These are phyloP conservation scores for Valencia hispanica DNA, from an alignment of 2,797 vertebrate species.

Conservation along the genomic window DNA sequence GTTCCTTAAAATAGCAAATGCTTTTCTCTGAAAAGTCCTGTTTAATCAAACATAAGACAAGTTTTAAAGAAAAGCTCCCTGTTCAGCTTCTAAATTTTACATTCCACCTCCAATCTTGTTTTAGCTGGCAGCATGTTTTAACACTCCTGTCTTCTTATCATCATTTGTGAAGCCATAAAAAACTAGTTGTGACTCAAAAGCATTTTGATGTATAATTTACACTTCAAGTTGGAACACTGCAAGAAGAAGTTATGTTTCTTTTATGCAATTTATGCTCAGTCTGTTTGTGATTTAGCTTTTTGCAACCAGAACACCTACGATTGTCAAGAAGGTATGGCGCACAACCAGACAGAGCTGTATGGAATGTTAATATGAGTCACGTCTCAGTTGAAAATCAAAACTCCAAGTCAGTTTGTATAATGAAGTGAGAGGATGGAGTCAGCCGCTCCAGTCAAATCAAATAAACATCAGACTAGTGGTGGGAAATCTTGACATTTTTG, in stretches of 20 bases:
- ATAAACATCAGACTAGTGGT: constrained; percentile 35
- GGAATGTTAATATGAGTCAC: neutral
- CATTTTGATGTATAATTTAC: constrained; percentile 12
- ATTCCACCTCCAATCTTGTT: neutral
- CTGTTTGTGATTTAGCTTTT: constrained; percentile 3
- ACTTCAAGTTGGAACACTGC: neutral
- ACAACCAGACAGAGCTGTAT: neutral
- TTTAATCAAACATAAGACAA: constrained; percentile 48
- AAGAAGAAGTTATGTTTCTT: neutral
- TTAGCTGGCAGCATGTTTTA: constrained; percentile 1
- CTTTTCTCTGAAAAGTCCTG: constrained; percentile 52
- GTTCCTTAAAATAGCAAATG: constrained; percentile 49
- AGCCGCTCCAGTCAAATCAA: constrained; percentile 27
- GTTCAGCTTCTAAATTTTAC: constrained; percentile 23
- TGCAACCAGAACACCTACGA: neutral
- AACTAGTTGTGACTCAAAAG: neutral
- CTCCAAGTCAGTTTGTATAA: constrained; percentile 23
- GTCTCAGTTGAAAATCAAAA: neutral
- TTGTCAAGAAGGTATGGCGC: neutral
- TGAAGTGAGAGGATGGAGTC: constrained; percentile 26
- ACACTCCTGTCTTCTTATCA: constrained; percentile 7
- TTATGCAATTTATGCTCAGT: neutral
- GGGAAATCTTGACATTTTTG: constrained; percentile 5
- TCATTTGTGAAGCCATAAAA: neutral
- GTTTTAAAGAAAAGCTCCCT: constrained; percentile 35